Conservation (phyloP, 2,113 vertebrate genomes). For the Thryonomys swinderianus region DNA sequence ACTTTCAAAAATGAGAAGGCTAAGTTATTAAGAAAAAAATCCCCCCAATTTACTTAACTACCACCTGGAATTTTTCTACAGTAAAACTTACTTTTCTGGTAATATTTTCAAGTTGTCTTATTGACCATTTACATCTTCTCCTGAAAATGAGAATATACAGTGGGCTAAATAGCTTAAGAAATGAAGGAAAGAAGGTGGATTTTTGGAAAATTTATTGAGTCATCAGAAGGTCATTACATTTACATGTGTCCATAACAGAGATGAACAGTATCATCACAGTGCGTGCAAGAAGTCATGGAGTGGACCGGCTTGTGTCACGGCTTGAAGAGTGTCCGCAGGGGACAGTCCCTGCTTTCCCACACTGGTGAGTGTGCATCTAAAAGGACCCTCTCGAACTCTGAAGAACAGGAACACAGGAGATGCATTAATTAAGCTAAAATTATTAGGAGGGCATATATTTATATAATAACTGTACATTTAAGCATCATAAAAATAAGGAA, state of each 20-base stretch:
- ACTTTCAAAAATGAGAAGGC: neutral
- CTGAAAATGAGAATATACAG: neutral
- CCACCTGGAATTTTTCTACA: neutral
- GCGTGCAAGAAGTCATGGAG: neutral
- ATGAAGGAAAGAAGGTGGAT: neutral
- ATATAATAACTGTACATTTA: neutral
- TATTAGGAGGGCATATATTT: neutral
- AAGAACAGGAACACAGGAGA: neutral
- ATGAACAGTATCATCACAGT: neutral
- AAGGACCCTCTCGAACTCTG: neutral
- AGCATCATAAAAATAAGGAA: slow-evolving; percentile 46
- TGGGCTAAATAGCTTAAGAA: slow-evolving; percentile 19
- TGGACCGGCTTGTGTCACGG: neutral
- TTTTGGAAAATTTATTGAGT: neutral
- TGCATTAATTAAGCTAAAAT: neutral
- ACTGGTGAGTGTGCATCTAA: neutral
- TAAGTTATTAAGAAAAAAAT: neutral
- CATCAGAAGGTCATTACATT: neutral
- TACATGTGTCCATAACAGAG: neutral
- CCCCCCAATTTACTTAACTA: neutral
- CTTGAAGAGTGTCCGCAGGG: neutral
- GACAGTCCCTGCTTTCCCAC: neutral
- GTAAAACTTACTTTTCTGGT: slow-evolving; percentile 23
- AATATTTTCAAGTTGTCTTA: neutral
- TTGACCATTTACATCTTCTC: neutral